Percentiles rank a stretch among this genome's conserved stretches.
Conservation (phyloP, 2,797 vertebrate genomes). For the Platalea minor region DNA sequence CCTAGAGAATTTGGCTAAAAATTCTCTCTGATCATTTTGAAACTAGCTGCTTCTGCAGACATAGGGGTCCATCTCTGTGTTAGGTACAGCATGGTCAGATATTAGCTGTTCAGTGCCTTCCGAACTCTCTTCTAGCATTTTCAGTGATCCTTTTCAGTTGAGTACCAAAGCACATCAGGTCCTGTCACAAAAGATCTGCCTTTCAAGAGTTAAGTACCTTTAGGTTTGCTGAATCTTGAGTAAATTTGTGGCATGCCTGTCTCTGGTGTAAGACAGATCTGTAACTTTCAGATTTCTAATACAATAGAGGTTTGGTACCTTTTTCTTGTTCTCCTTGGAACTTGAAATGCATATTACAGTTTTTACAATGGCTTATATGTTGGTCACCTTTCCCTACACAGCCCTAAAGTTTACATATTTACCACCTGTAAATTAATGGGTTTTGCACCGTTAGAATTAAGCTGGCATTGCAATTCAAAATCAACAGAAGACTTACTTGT, state of each 20-base stretch:
- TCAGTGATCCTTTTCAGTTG: background rate
- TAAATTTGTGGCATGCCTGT: background rate
- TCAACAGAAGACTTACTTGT: background rate
- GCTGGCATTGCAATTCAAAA: background rate
- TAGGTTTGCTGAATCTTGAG: background rate
- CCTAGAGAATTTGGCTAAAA: background rate
- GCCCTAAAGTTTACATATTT: background rate
- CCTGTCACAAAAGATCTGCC: background rate
- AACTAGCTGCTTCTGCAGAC: background rate
- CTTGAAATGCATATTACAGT: background rate
- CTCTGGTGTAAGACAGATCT: background rate
- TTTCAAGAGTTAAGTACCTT: background rate
- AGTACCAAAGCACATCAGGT: background rate
- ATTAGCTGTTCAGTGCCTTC: background rate
- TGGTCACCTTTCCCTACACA: background rate
- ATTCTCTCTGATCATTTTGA: background rate
- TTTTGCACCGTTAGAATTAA: background rate
- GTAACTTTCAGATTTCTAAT: background rate
- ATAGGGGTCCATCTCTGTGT: fast-evolving
- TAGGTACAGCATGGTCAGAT: background rate
- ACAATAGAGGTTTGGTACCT: background rate
- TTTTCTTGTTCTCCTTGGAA: background rate
- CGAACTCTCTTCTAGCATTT: background rate
- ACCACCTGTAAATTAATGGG: background rate
- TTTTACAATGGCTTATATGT: too few relatives aligned